Percentiles rank a stretch among this genome's conserved stretches.
Evolutionary conservation across 2,797 vertebrate genomes (phyloP).

Genomic region (Arremon brunneinucha): DNA sequence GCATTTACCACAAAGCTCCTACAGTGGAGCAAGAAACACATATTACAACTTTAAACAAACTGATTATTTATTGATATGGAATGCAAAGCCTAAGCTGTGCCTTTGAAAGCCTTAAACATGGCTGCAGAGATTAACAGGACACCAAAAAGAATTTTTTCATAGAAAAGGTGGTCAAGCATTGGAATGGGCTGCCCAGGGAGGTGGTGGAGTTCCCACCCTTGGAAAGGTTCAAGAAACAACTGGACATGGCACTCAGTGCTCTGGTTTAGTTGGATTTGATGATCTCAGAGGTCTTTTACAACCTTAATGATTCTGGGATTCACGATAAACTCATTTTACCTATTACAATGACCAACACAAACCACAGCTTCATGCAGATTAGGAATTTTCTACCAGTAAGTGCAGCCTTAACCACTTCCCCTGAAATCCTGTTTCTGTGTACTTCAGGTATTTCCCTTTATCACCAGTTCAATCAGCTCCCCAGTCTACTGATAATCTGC

Average conservation of each 20-base stretch:
- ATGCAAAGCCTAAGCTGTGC: neutral
- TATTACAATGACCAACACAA: neutral
- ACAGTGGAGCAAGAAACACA: neutral
- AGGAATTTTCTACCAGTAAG: conserved; percentile 28
- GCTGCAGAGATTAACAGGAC: neutral
- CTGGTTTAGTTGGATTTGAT: neutral
- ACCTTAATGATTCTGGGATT: neutral
- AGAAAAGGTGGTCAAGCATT: neutral
- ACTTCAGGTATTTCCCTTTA: conserved; percentile 23
- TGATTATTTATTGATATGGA: neutral
- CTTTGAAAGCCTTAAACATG: neutral
- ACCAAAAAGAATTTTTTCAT: neutral
- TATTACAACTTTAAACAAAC: neutral
- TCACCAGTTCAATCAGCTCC: neutral
- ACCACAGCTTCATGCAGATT: neutral
- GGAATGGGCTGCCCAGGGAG: neutral
- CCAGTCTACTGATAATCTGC: neutral
- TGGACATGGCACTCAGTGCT: neutral
- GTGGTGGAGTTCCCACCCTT: neutral
- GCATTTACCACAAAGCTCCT: neutral
- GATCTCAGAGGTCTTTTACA: neutral
- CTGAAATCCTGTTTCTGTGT: neutral
- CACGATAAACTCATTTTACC: neutral
- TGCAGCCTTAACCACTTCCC: neutral
- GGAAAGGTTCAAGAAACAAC: neutral